Conservation (phyloP, 2,797 vertebrate genomes). For the Lagorchestes hirsutus region DNA sequence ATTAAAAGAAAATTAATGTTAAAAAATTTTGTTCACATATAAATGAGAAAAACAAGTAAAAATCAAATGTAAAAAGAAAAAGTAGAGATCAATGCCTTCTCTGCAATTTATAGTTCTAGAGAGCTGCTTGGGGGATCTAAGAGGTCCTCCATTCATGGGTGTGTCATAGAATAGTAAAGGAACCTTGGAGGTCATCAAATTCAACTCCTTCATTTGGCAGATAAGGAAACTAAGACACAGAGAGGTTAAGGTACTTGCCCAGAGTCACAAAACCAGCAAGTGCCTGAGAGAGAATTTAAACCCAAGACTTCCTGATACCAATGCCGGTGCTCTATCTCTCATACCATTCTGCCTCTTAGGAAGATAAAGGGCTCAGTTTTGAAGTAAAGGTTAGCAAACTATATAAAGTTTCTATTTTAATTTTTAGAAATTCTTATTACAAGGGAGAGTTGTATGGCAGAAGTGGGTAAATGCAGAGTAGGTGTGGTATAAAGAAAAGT, state of each 20-base stretch:
- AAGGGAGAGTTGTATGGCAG: neutral
- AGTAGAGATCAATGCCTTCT: neutral
- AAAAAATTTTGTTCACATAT: neutral
- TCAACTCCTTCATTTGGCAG: no score
- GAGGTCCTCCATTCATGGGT: neutral
- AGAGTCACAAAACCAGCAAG: neutral
- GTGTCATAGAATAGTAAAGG: no score
- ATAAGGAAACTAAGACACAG: no score
- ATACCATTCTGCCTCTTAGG: no score
- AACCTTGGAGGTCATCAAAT: no score
- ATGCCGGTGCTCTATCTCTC: no score
- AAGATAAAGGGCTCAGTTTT: no score
- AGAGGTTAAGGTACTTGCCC: neutral
- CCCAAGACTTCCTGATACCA: neutral
- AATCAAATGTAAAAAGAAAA: neutral
- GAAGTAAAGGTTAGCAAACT: neutral
- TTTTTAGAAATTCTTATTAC: neutral
- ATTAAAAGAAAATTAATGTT: neutral
- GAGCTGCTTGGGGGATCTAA: neutral
- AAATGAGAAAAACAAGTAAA: neutral
- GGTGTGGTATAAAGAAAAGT: neutral
- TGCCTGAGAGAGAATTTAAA: neutral
- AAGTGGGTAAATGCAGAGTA: neutral
- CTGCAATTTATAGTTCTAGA: neutral
- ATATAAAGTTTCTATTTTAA: neutral